Percentiles rank a stretch among this genome's conserved stretches.
These are phyloP conservation scores for Synaphobranchus kaupii DNA, from an alignment of 2,797 vertebrate genomes.

Conservation along the genomic window DNA sequence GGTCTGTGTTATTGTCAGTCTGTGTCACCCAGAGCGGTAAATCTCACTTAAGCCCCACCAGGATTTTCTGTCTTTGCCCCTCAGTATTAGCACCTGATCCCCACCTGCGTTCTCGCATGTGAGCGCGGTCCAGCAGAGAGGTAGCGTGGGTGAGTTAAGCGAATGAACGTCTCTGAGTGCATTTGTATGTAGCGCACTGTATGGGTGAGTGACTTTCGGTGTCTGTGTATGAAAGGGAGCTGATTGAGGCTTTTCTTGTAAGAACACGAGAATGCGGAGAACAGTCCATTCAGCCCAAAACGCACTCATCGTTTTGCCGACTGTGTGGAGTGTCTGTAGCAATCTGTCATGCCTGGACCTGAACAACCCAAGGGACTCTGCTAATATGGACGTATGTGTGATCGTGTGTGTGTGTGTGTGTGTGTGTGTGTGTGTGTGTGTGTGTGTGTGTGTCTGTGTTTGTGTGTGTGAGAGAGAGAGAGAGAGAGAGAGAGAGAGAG, in stretches of 20 bases:
- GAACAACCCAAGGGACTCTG: background rate
- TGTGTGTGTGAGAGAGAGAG: constrained; percentile 13
- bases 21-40: background rate
- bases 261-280: background rate
- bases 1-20: background rate
- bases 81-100: background rate
- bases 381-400: background rate
- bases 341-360: background rate
- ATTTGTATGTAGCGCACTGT: background rate
- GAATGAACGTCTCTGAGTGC: background rate
- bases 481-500: background rate
- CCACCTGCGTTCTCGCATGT: background rate
- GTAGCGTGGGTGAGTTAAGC: background rate
- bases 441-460: no score
- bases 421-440: background rate
- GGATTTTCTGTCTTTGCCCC: background rate
- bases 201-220: constrained; percentile 3
- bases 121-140: background rate
- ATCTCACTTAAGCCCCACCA: background rate
- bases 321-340: background rate
- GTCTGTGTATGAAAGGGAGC: background rate
- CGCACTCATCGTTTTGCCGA: background rate
- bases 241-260: background rate
- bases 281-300: background rate
- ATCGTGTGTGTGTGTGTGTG: background rate